phyloP scores from a whole-genome alignment of 1,140 invertebrate genomes.

The Holotrichia oblita region DNA sequence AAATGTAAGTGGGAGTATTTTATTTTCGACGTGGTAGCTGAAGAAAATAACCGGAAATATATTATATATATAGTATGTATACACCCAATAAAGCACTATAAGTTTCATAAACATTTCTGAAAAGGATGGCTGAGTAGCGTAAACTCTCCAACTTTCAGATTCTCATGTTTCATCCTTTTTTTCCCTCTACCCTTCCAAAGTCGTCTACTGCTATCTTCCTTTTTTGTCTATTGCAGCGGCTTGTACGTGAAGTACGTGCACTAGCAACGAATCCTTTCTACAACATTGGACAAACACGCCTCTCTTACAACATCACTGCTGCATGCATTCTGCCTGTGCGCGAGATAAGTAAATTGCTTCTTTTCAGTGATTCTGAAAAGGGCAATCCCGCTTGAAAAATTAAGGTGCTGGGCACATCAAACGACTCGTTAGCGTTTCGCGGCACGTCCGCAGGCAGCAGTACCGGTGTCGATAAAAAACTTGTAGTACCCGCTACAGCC shows the following conservation, averaged over 20 bases:
- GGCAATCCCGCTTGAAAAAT: conserved; percentile 15
- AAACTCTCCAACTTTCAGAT: background rate
- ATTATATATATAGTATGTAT: too few relatives aligned
- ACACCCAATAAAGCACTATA: background rate
- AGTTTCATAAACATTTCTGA: background rate
- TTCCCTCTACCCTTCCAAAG: background rate
- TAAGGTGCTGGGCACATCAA: conserved; percentile 19
- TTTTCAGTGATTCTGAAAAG: conserved; percentile 20
- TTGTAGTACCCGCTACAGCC: background rate
- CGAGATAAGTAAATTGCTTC: conserved; percentile 20
- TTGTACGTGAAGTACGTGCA: background rate
- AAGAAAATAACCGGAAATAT: background rate
- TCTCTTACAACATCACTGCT: background rate
- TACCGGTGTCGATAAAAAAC: conserved; percentile 13
- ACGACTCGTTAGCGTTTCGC: conserved; percentile 19
- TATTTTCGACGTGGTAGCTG: background rate
- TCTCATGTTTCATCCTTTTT: background rate
- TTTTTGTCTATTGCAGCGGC: background rate
- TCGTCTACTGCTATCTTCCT: background rate
- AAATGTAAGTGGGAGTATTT: background rate
- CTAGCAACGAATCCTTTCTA: background rate
- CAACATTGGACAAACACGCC: background rate
- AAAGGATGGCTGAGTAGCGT: background rate
- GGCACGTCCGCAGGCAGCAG: conserved; percentile 3
- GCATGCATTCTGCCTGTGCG: background rate